Conservation (phyloP, 2,888 invertebrate genomes). For the Chloroclysta siterata region DNA sequence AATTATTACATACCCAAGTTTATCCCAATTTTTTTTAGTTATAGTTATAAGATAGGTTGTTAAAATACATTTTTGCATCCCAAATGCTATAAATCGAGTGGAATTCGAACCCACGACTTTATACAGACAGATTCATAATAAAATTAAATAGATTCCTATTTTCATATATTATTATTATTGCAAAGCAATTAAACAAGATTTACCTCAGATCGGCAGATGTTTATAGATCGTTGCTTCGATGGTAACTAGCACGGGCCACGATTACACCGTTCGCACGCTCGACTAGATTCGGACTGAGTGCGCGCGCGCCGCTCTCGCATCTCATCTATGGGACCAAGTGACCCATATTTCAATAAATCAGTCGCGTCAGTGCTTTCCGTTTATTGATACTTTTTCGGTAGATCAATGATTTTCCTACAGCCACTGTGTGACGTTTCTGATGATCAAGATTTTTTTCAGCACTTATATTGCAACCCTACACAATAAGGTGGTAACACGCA, state of each 20-base stretch:
- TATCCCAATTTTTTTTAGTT: no score
- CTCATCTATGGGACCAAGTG: conserved; percentile 8
- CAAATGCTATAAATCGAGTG: neutral
- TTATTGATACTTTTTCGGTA: neutral
- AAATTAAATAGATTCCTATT: no score
- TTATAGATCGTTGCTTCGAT: conserved; percentile 21
- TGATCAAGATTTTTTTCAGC: no score
- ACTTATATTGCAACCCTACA: no score
- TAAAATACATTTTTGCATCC: no score
- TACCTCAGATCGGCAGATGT: conserved; percentile 29
- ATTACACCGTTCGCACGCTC: conserved; percentile 15
- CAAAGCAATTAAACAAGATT: conserved; percentile 17
- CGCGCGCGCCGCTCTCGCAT: conserved; percentile 32
- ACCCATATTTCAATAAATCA: conserved; percentile 5
- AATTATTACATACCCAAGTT: no score
- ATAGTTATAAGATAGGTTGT: no score
- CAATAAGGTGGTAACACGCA: no score
- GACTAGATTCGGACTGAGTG: conserved; percentile 25
- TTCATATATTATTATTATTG: no score
- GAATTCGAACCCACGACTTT: neutral
- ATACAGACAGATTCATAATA: no score
- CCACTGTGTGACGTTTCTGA: no score
- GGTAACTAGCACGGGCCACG: conserved; percentile 7
- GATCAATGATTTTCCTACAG: neutral
- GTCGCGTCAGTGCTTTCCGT: neutral